Evolutionary conservation across 2,888 invertebrate genomes (phyloP).

Genomic region (Arge pagana): DNA sequence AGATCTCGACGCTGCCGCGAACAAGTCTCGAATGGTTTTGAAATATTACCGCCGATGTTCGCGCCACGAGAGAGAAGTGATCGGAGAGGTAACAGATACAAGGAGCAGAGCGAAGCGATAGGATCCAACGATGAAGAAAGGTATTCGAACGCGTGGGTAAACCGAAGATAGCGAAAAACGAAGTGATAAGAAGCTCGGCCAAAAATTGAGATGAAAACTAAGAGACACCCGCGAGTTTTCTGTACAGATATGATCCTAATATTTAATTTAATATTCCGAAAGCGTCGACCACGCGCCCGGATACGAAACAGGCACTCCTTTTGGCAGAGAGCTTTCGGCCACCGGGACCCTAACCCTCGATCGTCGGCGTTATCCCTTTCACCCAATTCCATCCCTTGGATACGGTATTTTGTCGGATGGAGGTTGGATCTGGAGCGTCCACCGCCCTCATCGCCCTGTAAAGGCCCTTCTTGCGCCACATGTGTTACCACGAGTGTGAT

Average conservation of each 20-base stretch:
- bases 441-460: constrained; percentile 6
- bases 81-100: constrained; percentile 20
- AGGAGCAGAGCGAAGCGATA: constrained; percentile 8
- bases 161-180: constrained; percentile 23
- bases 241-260: constrained; percentile 21
- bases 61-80: constrained; percentile 43
- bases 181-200: constrained; percentile 22
- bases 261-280: constrained; percentile 50
- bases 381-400: too few species aligned
- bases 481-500: constrained; percentile 43
- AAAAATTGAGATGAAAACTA: too few species aligned
- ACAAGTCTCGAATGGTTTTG: constrained; percentile 38
- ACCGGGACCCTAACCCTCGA: constrained; percentile 16
- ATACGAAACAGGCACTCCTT: constrained; percentile 3
- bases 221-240: not conserved
- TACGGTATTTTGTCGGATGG: too few species aligned
- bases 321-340: constrained; percentile 7
- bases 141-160: constrained; percentile 22
- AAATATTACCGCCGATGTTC: constrained; percentile 50
- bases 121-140: constrained; percentile 12
- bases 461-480: constrained; percentile 34
- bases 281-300: not conserved
- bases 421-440: too few species aligned
- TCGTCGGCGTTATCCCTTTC: too few species aligned
- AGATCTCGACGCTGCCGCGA: constrained; percentile 6